Evolutionary conservation across 2,797 vertebrate species (phyloP).

Genomic region (Siniperca scherzeri): DNA sequence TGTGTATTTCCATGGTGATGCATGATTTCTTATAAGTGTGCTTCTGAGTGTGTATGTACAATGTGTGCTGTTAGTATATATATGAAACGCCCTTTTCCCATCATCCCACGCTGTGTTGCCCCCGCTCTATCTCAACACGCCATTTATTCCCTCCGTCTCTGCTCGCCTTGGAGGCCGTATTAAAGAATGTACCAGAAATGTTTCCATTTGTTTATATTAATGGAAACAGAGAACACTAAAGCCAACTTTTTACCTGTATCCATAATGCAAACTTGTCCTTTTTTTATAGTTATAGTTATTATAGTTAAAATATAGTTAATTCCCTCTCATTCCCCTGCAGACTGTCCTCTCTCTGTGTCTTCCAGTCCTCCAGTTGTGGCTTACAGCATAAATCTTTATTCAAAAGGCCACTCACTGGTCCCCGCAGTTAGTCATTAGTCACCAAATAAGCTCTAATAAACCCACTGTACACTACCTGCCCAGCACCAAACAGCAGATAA

Average conservation of each 20-base stretch:
- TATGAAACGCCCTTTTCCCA: conserved; percentile 11
- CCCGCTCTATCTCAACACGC: neutral
- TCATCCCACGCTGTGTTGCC: conserved; percentile 4
- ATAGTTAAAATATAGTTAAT: neutral
- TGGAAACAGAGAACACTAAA: conserved; percentile 24
- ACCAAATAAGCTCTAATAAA: neutral
- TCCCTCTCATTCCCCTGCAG: neutral
- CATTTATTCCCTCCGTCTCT: neutral
- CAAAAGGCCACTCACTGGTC: neutral
- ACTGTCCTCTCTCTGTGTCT: neutral
- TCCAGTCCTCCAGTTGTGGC: neutral
- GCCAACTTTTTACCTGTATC: conserved; percentile 13
- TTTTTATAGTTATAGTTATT: neutral
- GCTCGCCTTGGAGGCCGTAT: neutral
- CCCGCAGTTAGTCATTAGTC: neutral
- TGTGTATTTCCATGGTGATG: conserved; percentile 12
- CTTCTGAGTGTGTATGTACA: neutral
- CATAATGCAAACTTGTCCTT: conserved; percentile 14
- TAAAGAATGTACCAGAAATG: conserved; percentile 38
- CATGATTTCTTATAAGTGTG: neutral
- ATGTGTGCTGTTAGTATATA: conserved; percentile 21
- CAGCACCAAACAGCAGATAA: neutral
- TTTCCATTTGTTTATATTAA: conserved; percentile 20
- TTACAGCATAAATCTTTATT: neutral
- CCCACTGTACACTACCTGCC: neutral